Evolutionary conservation across 2,888 invertebrate genomes (phyloP).

Genomic region (Erebia ligea): DNA sequence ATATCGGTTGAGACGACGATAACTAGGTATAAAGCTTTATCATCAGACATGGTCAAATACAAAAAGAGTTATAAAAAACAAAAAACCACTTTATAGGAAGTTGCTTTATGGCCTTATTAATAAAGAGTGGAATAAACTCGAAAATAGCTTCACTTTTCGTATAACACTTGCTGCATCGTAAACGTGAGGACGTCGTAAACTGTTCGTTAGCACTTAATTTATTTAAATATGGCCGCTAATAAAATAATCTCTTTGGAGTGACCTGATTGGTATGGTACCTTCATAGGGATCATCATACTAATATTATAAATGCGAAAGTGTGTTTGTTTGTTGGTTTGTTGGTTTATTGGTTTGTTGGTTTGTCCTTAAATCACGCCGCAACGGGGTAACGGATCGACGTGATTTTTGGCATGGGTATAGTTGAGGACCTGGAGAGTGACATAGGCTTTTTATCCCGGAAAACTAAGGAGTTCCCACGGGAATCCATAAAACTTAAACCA

Average conservation of each 20-base stretch:
- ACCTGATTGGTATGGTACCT: slow-evolving; percentile 29
- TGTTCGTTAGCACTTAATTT: slow-evolving; percentile 68
- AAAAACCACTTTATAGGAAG: slow-evolving; percentile 8
- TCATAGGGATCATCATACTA: slow-evolving; percentile 21
- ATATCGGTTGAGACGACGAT: too few species aligned
- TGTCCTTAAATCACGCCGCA: too few species aligned
- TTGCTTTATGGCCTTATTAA: slow-evolving; percentile 5
- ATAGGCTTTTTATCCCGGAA: too few species aligned
- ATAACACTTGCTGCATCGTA: slow-evolving; percentile 31
- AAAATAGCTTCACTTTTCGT: slow-evolving; percentile 35
- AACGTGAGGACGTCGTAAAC: slow-evolving; percentile 56
- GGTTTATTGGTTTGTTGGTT: too few species aligned
- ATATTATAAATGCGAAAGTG: too few species aligned
- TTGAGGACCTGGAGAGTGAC: too few species aligned
- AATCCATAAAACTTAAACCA: too few species aligned
- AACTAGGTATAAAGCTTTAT: background rate
- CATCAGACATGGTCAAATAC: background rate
- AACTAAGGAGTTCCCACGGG: too few species aligned
- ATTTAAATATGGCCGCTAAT: slow-evolving; percentile 49
- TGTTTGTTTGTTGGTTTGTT: too few species aligned
- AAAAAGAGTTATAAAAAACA: background rate
- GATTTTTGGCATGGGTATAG: too few species aligned
- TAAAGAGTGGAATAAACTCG: slow-evolving; percentile 24
- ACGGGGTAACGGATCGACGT: too few species aligned
- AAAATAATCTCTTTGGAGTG: slow-evolving; percentile 32